Base-by-base conservation (phyloP, 2,888 invertebrate genomes). In the Orthosia incerta region DNA sequence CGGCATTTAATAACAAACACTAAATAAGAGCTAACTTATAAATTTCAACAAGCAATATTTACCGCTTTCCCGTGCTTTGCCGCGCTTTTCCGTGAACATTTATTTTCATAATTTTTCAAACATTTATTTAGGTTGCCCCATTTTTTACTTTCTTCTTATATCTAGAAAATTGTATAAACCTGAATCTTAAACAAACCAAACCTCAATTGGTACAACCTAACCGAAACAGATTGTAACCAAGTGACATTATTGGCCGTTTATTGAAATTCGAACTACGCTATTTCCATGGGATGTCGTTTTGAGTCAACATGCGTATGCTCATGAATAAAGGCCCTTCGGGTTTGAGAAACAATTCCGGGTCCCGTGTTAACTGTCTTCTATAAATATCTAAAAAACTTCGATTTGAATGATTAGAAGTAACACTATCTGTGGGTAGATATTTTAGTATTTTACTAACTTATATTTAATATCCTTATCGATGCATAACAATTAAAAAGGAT, bases 251-350 rank as follows among this genome's bases (percentile, higher is more conserved):
- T 76, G 71, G 56, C 39, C 66, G 67, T 76, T 80, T 75, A 83
- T 88, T 88, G 88, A 83, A 85, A 89, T 89, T 78, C 86, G 79
- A 83, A 82, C 80, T 67, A 68, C 61, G 77, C 64, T 81, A 89
- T 88, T 88, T 88, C 85, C 87, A 86, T 85, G 63, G 72, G 82
- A 72, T 74, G 71, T 51, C 65, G 66, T 75, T 76, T 76, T 76
- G 69, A 70, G 75, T 84, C 75, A 82, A 79, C 83, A 83, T 80
- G 78, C 79, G 76, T 73, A 74, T 80, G 31, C 80, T 89, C 88
- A 90, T 89, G 90, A 89, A 90, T 90, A 90, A 90, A 82, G 85
- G 86, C 78, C 79, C 79, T 71, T 74, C 65, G 83, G 84, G 79
- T 80, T 73, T 80, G 64, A 55, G 80, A 82, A 86, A 83, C 82